Base-by-base conservation (phyloP, 2,888 invertebrate species). In the Erebia ligea region DNA sequence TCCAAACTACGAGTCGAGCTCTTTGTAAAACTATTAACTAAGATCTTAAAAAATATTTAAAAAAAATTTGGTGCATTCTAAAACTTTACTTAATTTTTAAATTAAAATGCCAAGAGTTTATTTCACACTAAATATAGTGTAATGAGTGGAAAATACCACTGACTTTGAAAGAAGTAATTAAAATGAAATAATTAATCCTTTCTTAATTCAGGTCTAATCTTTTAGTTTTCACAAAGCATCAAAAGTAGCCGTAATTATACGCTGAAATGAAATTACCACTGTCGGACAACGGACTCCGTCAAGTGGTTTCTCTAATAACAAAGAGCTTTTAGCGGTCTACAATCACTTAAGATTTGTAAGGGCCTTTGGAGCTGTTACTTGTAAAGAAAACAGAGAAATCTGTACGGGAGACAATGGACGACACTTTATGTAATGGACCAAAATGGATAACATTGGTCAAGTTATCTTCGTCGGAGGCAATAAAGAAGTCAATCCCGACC, bases 351-450 rank as follows among this genome's bases (percentile, higher is more conserved):
- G 67, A 76, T 76, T 79, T 77, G 76, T 76, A 73, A 76, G 77
- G 71, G 75, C 72, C 70, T 67, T 71, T 72, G 67, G 66, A 71
- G 72, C 70, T 71, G 76, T 72, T 73, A 75, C 68, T 77, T 75
- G 67, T 68, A 74, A 75, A 78, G 77, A 77, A 76, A 78, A 80
- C 81, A 77, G 82, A 67, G 76, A 75, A 75, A 75, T 75, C 80
- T 74, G 74, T 67, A 75, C 72, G 72, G 76, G 77, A 83, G 83
- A 90, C 90, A 90, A 89, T 86, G 81, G 86, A 79, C 81, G 83
- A 84, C 86, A 87, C 86, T 89, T 87, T 86, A 82, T 82, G 86
- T 89, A 90, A 91, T 90, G 90, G 89, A 80, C 84, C 78, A 83
- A 84, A 86, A 86, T 81, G 85, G 88, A 87, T 84, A 89, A 83